Base-by-base conservation (phyloP, 2,113 vertebrate genomes). In the Anser cygnoides region DNA sequence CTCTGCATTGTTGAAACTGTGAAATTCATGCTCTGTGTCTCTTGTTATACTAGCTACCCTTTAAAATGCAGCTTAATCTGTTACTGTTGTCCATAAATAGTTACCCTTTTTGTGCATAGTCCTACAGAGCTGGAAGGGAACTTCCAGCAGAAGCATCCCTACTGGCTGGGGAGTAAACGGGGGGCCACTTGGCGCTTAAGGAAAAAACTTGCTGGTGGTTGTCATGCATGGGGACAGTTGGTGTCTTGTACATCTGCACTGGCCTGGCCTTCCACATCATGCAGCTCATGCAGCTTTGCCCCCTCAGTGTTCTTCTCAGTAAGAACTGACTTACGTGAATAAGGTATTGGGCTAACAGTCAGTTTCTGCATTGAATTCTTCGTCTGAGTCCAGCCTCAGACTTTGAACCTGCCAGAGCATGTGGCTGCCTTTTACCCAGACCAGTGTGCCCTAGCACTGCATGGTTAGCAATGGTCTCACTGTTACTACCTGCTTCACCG, bases 171-270 rank as follows among this genome's bases (percentile, higher is more conserved):
- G 6, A 39, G 20, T 8, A 15, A 17, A 54, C 75, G 20, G 11
- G 13, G 23, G 11, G 3, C 23, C 22, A n/a, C 16, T 52, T 21
- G 15, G 17, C 41, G 46, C 54, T 61, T 52, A 23, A 57, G 49
- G 44, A 23, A 33, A 26, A 37, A 33, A 26, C 39, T 39, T 57
- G 43, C 41, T 67, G 22, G 8, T 75, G 52, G 10, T n/a, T 80
- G 10, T 1, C 59, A 7, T 31, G 7, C 5, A 0, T 2, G 22
- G 12, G 23, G 31, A 33, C 33, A 22, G 10, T 8, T 37, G 58
- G n/a, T 41, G 33, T 21, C 66, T 25, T 3, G 25, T 25, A 5
- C 0, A 1, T 22, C 44, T 3, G 2, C 5, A 0, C 23, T 39
- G 57, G 9, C n/a, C 63, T 89, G 58, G n/a, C 67, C 54, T 55